These are phyloP conservation scores for Euglossa dilemma DNA, from an alignment of 1,140 invertebrate species.

Conservation along the genomic window DNA sequence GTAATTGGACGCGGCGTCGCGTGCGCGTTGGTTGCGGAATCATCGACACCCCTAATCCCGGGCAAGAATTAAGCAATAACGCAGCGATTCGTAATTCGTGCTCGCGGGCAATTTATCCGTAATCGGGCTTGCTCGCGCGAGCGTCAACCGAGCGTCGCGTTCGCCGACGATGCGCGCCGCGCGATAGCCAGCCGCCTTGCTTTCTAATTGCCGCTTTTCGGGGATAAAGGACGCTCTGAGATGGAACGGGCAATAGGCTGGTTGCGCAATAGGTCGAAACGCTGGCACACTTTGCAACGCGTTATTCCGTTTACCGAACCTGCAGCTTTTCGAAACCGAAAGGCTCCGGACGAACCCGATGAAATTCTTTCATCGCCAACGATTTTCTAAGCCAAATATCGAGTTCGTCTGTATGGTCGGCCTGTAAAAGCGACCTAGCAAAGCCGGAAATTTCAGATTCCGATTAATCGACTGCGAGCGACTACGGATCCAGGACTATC, in stretches of 20 bases:
- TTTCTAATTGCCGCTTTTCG: conserved; percentile 28
- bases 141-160: not conserved
- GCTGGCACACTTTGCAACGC: not conserved
- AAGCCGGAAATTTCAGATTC: too few relatives aligned
- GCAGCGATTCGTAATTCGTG: not conserved
- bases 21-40: not conserved
- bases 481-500: too few relatives aligned
- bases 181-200: not conserved
- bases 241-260: not conserved
- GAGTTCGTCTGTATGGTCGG: too few relatives aligned
- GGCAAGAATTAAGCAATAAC: conserved; percentile 25
- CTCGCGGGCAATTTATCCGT: not conserved
- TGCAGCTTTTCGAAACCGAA: not conserved
- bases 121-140: not conserved
- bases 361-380: too few relatives aligned
- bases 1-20: not conserved
- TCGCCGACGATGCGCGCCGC: not conserved
- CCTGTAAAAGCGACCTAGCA: too few relatives aligned
- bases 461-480: too few relatives aligned
- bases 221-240: not conserved
- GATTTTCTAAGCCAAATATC: too few relatives aligned
- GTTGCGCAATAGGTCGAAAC: not conserved
- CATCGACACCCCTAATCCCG: not conserved
- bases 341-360: too few relatives aligned
- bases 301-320: not conserved